phyloP scores from a whole-genome alignment of 2,888 invertebrate genomes.

The Dryobotodes eremita region DNA sequence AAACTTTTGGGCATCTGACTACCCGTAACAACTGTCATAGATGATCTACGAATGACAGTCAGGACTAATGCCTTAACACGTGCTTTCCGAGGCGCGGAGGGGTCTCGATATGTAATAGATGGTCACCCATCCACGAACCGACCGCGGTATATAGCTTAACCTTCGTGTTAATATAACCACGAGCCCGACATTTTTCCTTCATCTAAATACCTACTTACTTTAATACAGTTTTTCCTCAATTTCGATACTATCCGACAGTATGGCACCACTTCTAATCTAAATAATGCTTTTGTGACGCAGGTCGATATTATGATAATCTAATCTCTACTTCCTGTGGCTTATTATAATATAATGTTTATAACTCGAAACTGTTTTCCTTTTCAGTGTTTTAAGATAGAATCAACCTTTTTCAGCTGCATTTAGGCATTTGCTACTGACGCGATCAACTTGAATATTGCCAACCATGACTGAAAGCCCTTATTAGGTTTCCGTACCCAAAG shows the following conservation, averaged over 20 bases:
- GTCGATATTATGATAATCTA: conserved; percentile 52
- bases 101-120: no score
- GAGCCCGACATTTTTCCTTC: not conserved
- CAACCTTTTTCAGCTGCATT: not conserved
- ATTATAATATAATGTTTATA: conserved; percentile 15
- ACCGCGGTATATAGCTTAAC: no score
- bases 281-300: conserved; percentile 45
- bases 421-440: not conserved
- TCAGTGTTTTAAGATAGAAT: conserved; percentile 1
- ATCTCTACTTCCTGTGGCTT: conserved; percentile 44
- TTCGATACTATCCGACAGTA: conserved; percentile 9
- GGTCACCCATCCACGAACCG: no score
- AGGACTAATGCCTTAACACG: no score
- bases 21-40: no score
- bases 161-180: no score
- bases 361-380: conserved; percentile 19
- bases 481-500: not conserved
- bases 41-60: no score
- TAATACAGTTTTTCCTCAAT: conserved; percentile 8
- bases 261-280: conserved; percentile 44
- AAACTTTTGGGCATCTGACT: no score
- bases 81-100: no score
- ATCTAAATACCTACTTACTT: not conserved
- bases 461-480: no score
- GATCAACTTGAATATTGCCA: not conserved